Conservation (phyloP, 2,888 invertebrate species). For the Epinotia nisella region DNA sequence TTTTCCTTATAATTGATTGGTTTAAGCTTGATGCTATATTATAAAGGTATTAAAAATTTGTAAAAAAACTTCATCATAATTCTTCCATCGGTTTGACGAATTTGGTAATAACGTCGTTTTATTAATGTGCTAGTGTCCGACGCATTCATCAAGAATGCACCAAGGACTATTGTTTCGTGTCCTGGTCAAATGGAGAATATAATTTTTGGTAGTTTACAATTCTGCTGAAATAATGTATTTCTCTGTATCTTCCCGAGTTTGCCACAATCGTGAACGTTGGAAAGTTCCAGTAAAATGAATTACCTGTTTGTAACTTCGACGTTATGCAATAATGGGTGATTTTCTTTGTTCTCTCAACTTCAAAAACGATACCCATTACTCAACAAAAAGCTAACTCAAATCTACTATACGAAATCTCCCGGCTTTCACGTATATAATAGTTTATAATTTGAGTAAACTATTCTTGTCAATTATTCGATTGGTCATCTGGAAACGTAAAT, state of each 20-base stretch:
- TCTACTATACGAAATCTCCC: too few relatives aligned
- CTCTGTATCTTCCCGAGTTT: constrained; percentile 32
- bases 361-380: too few relatives aligned
- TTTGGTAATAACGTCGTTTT: not conserved
- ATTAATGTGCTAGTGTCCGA: not conserved
- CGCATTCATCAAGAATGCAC: not conserved
- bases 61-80: not conserved
- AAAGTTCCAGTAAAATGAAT: not conserved
- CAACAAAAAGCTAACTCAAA: too few relatives aligned
- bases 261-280: constrained; percentile 44
- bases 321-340: not conserved
- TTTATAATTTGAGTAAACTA: constrained; percentile 52
- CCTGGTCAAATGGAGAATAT: not conserved
- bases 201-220: not conserved
- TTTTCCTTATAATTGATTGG: constrained; percentile 22
- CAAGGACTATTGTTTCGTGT: not conserved
- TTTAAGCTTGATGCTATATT: constrained; percentile 30
- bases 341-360: not conserved
- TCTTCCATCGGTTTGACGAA: constrained; percentile 19
- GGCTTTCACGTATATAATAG: constrained; percentile 45
- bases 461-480: constrained; percentile 60
- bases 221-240: not conserved
- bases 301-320: not conserved
- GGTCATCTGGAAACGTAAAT: constrained; percentile 46
- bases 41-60: constrained; percentile 7